These are phyloP conservation scores for Apoda limacodes DNA, from an alignment of 2,888 invertebrate genomes.

Conservation along the genomic window DNA sequence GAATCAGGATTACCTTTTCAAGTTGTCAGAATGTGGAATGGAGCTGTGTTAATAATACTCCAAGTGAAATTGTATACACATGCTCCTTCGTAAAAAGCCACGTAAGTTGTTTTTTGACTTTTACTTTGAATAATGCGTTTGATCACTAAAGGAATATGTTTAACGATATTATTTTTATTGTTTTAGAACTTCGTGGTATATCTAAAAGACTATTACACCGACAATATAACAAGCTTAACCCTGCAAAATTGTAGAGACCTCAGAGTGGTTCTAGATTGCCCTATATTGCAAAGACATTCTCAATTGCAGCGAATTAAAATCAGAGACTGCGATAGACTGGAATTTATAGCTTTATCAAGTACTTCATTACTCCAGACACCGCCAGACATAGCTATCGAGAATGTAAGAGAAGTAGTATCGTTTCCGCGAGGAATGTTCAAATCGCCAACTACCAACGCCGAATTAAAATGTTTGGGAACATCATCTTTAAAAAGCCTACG, in stretches of 20 bases:
- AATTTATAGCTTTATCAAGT: constrained; percentile 38
- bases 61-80: constrained; percentile 44
- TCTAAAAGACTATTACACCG: constrained; percentile 62
- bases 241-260: constrained; percentile 61
- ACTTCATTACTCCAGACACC: constrained; percentile 46
- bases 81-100: constrained; percentile 34
- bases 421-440: constrained; percentile 59
- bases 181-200: constrained; percentile 64
- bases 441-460: constrained; percentile 41
- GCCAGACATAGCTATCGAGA: constrained; percentile 53
- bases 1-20: constrained; percentile 50
- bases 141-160: no score
- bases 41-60: constrained; percentile 48
- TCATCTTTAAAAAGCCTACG: constrained; percentile 37
- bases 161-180: no score
- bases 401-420: constrained; percentile 50
- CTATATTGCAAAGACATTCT: constrained; percentile 41
- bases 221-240: constrained; percentile 48
- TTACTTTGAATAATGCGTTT: no score
- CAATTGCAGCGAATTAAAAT: constrained; percentile 52
- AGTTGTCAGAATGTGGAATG: constrained; percentile 50
- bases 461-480: constrained; percentile 46
- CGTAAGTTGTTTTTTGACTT: constrained; percentile 42
- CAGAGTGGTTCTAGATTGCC: constrained; percentile 57
- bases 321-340: constrained; percentile 43